phyloP scores from a whole-genome alignment of 2,113 vertebrate species.

The Ictalurus punctatus region DNA sequence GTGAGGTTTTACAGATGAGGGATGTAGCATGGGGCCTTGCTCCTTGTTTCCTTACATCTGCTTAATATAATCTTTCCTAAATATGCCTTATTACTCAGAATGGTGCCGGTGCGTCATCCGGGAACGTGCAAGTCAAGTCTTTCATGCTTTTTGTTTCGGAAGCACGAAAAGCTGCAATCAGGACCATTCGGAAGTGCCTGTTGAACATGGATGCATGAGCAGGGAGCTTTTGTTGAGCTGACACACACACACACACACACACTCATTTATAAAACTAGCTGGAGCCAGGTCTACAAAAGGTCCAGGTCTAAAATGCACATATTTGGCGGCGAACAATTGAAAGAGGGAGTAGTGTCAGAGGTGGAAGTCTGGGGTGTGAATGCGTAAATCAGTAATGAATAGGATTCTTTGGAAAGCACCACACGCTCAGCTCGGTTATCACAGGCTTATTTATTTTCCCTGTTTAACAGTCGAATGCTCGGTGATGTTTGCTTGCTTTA shows the following conservation, averaged over 20 bases:
- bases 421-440: background rate
- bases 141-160: no score
- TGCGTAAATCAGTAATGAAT: conserved; percentile 27
- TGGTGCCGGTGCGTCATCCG: background rate
- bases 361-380: background rate
- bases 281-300: background rate
- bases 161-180: background rate
- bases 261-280: background rate
- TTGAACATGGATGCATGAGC: background rate
- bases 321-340: background rate
- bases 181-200: background rate
- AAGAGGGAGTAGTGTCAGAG: background rate
- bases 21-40: background rate
- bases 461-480: conserved; percentile 26
- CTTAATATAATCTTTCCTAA: background rate
- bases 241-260: background rate
- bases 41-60: background rate
- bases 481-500: background rate
- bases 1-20: background rate
- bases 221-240: background rate
- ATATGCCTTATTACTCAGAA: background rate
- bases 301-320: background rate
- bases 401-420: conserved; percentile 21
- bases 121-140: background rate
- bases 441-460: conserved; percentile 40